Percentiles rank a stretch among this genome's conserved stretches.
Evolutionary conservation across 2,888 invertebrate species (phyloP).

Genomic region (Ornithoptera priamus): DNA sequence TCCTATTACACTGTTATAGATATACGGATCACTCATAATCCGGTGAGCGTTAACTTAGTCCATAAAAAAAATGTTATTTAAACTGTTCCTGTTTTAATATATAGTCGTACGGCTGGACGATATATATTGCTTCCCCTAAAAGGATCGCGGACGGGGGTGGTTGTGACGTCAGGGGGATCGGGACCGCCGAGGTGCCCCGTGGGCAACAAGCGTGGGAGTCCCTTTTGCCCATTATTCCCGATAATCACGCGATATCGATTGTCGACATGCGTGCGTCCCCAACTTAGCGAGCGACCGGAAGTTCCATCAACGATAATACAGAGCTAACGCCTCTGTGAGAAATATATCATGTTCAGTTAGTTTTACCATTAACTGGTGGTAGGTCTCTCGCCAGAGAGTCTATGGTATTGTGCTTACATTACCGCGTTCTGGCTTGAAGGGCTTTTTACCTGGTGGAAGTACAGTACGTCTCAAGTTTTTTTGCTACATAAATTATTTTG

Average conservation of each 20-base stretch:
- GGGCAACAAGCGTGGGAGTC: constrained; percentile 41
- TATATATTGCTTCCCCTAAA: constrained; percentile 29
- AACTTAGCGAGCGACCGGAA: constrained; percentile 44
- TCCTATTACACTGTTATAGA: no score
- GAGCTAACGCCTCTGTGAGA: neutral
- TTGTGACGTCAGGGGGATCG: constrained; percentile 42
- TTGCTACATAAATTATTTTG: no score
- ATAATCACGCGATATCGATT: constrained; percentile 76
- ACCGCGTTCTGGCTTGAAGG: no score
- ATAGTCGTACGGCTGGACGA: constrained; percentile 1
- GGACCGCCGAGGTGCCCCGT: constrained; percentile 41
- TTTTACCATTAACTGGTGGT: no score
- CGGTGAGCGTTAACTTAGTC: no score
- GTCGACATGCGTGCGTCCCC: constrained; percentile 61
- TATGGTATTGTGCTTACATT: no score
- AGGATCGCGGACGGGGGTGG: constrained; percentile 45
- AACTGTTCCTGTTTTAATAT: neutral
- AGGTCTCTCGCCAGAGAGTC: no score
- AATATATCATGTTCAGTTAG: no score
- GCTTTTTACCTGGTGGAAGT: no score
- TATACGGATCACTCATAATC: no score
- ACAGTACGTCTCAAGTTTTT: no score
- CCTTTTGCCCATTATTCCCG: constrained; percentile 58
- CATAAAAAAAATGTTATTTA: no score
- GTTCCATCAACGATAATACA: constrained; percentile 12